Evolutionary conservation across 2,797 vertebrate genomes (phyloP).

Genomic region (Microhierax caerulescens): DNA sequence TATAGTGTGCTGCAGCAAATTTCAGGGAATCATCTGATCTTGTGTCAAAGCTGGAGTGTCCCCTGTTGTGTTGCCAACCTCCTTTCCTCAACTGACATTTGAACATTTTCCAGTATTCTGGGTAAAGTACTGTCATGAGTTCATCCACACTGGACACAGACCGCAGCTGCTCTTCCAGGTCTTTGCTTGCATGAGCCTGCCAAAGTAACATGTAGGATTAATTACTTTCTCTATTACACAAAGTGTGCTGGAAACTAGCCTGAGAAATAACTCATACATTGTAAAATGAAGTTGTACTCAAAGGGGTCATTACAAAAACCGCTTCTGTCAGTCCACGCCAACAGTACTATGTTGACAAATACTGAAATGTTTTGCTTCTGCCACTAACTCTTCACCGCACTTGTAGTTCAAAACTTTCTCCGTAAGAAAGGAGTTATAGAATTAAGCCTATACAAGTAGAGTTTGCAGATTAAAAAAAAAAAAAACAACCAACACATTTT

Average conservation of each 20-base stretch:
- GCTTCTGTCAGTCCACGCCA: neutral
- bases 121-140: slow-evolving; percentile 93
- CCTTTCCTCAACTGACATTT: slow-evolving; percentile 89
- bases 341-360: neutral
- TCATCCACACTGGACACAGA: slow-evolving; percentile 93
- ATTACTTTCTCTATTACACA: neutral
- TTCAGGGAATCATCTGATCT: slow-evolving; percentile 79
- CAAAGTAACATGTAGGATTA: slow-evolving; percentile 49
- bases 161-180: slow-evolving; percentile 89
- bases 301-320: neutral
- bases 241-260: neutral
- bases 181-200: slow-evolving; percentile 83
- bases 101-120: slow-evolving; percentile 90
- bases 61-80: slow-evolving; percentile 72
- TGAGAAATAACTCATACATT: neutral
- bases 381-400: neutral
- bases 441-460: neutral
- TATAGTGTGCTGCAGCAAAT: slow-evolving; percentile 91
- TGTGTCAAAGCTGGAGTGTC: slow-evolving; percentile 67
- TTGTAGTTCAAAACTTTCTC: neutral
- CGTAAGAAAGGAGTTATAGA: neutral
- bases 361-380: neutral
- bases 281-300: neutral
- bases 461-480: neutral
- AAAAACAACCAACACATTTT: neutral